These are phyloP conservation scores for Selenia dentaria DNA, from an alignment of 2,888 invertebrate species.

Conservation along the genomic window DNA sequence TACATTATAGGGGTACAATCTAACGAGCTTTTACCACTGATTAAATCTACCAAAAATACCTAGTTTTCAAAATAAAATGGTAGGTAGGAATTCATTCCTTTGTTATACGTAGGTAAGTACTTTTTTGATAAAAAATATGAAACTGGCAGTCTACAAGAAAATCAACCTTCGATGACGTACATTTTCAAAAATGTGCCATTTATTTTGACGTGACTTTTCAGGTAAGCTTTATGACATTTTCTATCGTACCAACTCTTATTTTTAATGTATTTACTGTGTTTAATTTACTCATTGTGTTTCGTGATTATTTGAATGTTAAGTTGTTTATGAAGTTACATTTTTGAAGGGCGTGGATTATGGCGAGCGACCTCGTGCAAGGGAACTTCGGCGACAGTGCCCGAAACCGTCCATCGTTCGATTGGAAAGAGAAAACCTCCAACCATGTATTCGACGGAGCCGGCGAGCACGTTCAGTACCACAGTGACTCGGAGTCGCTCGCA, in stretches of 20 bases:
- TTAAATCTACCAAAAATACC: no score
- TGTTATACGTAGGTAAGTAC: no score
- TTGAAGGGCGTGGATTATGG: conserved; percentile 47
- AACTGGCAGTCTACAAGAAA: conserved; percentile 12
- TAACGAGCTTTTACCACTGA: no score
- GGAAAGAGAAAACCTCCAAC: conserved; percentile 52
- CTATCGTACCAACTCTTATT: conserved; percentile 25
- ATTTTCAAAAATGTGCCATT: conserved; percentile 19
- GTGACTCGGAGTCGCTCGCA: conserved; percentile 69
- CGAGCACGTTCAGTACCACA: conserved; percentile 70
- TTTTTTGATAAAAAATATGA: no score
- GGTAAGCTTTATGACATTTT: conserved; percentile 46
- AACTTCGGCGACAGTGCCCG: conserved; percentile 71
- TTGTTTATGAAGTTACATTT: conserved; percentile 16
- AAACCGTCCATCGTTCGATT: conserved; percentile 45
- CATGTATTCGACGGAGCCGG: conserved; percentile 77
- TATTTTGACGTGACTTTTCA: conserved; percentile 34
- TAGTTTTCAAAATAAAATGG: no score
- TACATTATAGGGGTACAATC: no score
- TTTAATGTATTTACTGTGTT: conserved; percentile 45
- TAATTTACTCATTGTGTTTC: conserved; percentile 39
- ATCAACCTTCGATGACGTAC: conserved; percentile 5
- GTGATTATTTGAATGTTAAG: conserved; percentile 29
- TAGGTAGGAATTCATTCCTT: no score
- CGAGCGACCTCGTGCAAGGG: conserved; percentile 60